Conservation (phyloP, 2,797 vertebrate genomes). For the Enteromius treurensis region DNA sequence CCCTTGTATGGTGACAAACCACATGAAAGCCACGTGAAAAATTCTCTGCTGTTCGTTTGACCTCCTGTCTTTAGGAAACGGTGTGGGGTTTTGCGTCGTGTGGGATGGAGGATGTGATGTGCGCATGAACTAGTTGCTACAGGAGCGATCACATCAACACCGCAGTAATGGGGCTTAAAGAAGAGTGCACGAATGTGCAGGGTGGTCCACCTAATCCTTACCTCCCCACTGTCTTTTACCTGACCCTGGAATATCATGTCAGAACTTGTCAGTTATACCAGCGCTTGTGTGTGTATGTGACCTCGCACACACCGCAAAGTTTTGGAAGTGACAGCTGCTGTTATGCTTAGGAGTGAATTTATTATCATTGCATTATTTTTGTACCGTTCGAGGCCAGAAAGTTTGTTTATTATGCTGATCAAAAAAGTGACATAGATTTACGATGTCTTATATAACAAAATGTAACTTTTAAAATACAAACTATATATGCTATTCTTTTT, state of each 20-base stretch:
- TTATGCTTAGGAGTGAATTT: neutral
- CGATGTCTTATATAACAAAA: neutral
- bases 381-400: neutral
- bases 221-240: conserved; percentile 38
- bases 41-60: neutral
- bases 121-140: conserved; percentile 5
- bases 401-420: neutral
- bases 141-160: neutral
- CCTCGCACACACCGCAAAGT: neutral
- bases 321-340: neutral
- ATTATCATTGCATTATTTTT: neutral
- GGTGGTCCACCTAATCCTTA: conserved; percentile 50
- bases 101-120: neutral
- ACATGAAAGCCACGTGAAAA: conserved; percentile 27
- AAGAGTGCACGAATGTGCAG: conserved; percentile 31
- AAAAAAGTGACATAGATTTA: neutral
- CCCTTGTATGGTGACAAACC: conserved; percentile 10
- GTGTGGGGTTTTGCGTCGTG: neutral
- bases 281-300: conserved; percentile 31
- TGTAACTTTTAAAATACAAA: neutral
- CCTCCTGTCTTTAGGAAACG: conserved; percentile 8
- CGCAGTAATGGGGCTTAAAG: conserved; percentile 6
- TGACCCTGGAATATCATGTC: conserved; percentile 54
- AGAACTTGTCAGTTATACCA: conserved; percentile 49
- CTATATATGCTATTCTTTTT: neutral